phyloP scores from a whole-genome alignment of 2,888 invertebrate genomes.

The Vesta saturnalis region DNA sequence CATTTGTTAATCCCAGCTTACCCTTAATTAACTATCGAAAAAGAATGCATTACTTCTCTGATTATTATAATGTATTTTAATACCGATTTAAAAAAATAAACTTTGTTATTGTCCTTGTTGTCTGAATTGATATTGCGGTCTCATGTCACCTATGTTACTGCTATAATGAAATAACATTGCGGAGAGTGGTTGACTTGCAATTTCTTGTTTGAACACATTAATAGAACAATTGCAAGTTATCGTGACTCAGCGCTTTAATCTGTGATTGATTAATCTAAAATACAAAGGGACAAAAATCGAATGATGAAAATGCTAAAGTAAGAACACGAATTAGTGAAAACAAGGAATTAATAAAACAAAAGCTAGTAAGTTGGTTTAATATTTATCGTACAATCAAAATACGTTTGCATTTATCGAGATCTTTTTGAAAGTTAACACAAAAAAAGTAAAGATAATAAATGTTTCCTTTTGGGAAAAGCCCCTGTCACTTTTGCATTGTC shows the following conservation, averaged over 20 bases:
- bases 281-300: conserved; percentile 20
- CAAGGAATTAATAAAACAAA: not conserved
- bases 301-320: not conserved
- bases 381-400: not conserved
- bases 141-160: not conserved
- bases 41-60: too few relatives aligned
- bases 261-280: conserved; percentile 34
- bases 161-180: conserved; percentile 6
- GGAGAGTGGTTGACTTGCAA: conserved; percentile 8
- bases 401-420: not conserved
- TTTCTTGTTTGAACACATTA: not conserved
- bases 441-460: conserved; percentile 13
- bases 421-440: not conserved
- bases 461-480: conserved; percentile 12
- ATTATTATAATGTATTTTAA: too few relatives aligned
- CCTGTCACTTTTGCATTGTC: conserved; percentile 16
- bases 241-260: conserved; percentile 28
- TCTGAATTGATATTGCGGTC: not conserved
- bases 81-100: too few relatives aligned
- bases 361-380: not conserved
- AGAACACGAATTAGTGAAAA: not conserved
- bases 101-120: not conserved
- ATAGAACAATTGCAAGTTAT: conserved; percentile 29
- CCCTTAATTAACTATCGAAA: too few relatives aligned
- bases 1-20: too few relatives aligned